Percentiles rank a stretch among this genome's conserved stretches.
These are phyloP conservation scores for Tichodroma muraria DNA, from an alignment of 2,113 vertebrate species.

Conservation along the genomic window DNA sequence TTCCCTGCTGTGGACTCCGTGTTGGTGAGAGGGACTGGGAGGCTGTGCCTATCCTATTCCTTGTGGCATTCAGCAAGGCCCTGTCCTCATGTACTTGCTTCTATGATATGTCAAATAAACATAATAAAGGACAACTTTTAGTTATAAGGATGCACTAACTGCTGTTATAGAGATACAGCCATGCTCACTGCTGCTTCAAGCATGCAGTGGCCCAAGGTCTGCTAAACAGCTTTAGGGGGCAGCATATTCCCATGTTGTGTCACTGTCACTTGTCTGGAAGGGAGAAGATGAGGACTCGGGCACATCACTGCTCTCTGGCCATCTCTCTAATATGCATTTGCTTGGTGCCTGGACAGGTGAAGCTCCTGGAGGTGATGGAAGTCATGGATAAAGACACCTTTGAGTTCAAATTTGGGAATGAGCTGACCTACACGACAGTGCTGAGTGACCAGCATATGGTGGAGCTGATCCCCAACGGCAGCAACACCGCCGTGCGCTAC, in stretches of 20 bases:
- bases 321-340: neutral
- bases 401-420: constrained; percentile 94
- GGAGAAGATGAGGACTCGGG: neutral
- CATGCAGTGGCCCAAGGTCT: neutral
- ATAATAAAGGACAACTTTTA: neutral
- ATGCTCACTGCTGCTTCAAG: neutral
- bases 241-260: neutral
- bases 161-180: neutral
- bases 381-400: constrained; percentile 93
- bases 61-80: neutral
- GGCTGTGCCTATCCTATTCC: neutral
- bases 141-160: neutral
- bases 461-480: constrained; percentile 86
- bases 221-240: neutral
- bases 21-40: constrained; percentile 74
- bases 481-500: constrained; percentile 78
- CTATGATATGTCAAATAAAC: neutral
- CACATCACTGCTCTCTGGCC: neutral
- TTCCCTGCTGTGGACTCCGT: constrained; percentile 93
- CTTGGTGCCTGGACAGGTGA: constrained; percentile 74
- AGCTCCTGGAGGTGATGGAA: constrained; percentile 94
- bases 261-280: neutral
- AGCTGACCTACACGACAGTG: constrained; percentile 90
- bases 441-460: constrained; percentile 85
- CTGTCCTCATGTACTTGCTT: neutral